These are phyloP conservation scores for Stenodera caucasica DNA, from an alignment of 2,888 invertebrate species.

Conservation along the genomic window DNA sequence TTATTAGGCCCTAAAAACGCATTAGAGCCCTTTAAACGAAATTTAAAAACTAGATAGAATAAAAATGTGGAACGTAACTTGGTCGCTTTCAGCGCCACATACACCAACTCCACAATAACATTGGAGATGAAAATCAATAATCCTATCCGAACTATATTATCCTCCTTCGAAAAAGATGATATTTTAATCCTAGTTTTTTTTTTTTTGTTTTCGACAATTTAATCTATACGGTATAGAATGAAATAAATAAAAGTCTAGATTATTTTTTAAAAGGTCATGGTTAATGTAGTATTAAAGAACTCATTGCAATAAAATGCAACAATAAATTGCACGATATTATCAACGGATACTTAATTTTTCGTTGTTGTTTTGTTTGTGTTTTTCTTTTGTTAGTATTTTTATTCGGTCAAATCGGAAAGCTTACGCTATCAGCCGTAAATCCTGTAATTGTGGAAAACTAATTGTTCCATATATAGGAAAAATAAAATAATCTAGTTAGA, in stretches of 20 bases:
- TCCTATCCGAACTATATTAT: neutral
- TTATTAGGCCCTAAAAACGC: too few species aligned
- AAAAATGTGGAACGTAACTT: slow-evolving; percentile 4
- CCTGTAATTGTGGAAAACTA: slow-evolving; percentile 26
- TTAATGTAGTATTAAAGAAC: neutral
- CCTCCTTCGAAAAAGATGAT: too few species aligned
- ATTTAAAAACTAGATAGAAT: neutral
- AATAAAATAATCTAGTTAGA: neutral
- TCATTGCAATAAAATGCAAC: neutral
- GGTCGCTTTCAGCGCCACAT: slow-evolving; percentile 16
- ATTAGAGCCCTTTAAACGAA: too few species aligned
- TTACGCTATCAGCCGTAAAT: slow-evolving; percentile 33
- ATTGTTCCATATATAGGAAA: neutral
- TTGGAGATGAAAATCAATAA: slow-evolving; percentile 28
- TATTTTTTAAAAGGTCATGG: neutral
- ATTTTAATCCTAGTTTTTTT: too few species aligned
- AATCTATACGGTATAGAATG: too few species aligned
- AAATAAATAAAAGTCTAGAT: too few species aligned
- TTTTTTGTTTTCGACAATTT: too few species aligned
- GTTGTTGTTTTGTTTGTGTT: too few species aligned
- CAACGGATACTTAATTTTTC: too few species aligned
- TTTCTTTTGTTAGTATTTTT: slow-evolving; percentile 23
- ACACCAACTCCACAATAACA: slow-evolving; percentile 15
- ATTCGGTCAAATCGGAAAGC: slow-evolving; percentile 26
- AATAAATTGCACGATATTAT: neutral